Evolutionary conservation across 2,113 vertebrate species (phyloP).

Genomic region (Thymallus thymallus): DNA sequence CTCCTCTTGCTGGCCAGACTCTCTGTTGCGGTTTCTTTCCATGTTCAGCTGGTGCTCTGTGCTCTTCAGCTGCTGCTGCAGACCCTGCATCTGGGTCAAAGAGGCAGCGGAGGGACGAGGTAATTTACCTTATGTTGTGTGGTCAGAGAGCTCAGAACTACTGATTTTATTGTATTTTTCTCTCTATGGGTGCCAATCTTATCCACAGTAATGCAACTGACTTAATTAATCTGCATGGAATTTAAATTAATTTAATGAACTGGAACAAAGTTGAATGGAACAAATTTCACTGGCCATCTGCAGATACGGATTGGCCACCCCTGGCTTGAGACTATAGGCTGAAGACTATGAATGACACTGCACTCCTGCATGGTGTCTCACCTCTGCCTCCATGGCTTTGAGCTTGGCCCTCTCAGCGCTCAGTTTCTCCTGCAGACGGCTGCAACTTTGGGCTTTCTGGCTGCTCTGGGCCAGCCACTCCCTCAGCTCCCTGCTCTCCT

Average conservation of each 20-base stretch:
- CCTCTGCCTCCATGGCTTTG: conserved; percentile 66
- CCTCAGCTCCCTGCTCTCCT: conserved; percentile 73
- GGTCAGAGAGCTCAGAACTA: too few relatives aligned
- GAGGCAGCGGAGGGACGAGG: not conserved
- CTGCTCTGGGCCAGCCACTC: conserved; percentile 62
- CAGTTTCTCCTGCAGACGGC: conserved; percentile 67
- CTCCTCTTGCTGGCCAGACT: conserved; percentile 59
- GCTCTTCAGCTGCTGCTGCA: conserved; percentile 76
- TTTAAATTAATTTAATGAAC: too few relatives aligned
- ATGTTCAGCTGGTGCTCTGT: conserved; percentile 64
- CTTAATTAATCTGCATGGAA: too few relatives aligned
- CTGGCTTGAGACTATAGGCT: too few relatives aligned
- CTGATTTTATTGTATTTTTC: too few relatives aligned
- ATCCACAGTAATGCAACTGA: too few relatives aligned
- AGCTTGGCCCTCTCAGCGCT: conserved; percentile 63
- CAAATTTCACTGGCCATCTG: not conserved
- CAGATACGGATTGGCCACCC: not conserved
- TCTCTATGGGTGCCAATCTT: too few relatives aligned
- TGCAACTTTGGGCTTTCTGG: conserved; percentile 46
- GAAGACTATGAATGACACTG: too few relatives aligned
- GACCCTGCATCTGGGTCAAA: conserved; percentile 68
- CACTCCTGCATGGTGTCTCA: conserved; percentile 34
- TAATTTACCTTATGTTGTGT: too few relatives aligned
- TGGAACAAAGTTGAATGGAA: too few relatives aligned
- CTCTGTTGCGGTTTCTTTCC: conserved; percentile 52